Percentiles rank a stretch among this genome's conserved stretches.
These are phyloP conservation scores for Apodemia zela DNA, from an alignment of 2,888 invertebrate species.

Conservation along the genomic window DNA sequence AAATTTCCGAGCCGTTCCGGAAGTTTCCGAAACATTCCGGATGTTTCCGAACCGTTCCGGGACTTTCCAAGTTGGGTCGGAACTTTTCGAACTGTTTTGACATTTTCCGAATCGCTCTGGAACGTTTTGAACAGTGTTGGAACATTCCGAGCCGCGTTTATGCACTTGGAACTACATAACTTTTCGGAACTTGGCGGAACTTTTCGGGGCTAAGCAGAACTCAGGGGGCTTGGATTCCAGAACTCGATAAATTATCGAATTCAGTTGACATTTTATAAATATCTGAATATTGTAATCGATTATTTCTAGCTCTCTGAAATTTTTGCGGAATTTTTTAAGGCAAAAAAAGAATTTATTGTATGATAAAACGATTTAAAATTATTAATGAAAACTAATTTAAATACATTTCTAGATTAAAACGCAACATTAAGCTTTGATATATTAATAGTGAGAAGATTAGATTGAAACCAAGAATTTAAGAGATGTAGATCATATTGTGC, in stretches of 20 bases:
- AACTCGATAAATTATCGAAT: slow-evolving; percentile 1
- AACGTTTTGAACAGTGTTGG: neutral
- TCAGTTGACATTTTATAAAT: neutral
- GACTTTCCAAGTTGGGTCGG: neutral
- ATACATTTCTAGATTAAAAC: no score
- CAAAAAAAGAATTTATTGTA: no score
- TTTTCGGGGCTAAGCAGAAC: slow-evolving; percentile 13
- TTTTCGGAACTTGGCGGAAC: slow-evolving; percentile 10
- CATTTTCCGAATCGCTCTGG: neutral
- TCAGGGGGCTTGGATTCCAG: slow-evolving; percentile 11
- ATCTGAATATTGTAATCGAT: no score
- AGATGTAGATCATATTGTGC: no score
- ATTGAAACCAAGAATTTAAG: no score
- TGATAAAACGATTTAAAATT: no score
- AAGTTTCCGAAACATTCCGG: slow-evolving; percentile 5
- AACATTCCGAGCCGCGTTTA: neutral
- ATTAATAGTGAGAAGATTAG: no score
- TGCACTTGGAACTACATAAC: neutral
- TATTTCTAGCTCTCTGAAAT: neutral
- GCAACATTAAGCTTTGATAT: no score
- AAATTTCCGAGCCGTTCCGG: slow-evolving; percentile 6
- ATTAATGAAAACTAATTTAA: no score
- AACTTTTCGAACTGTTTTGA: neutral
- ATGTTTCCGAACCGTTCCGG: slow-evolving; percentile 1
- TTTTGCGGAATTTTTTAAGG: neutral